Base-by-base conservation (phyloP, 2,797 vertebrate genomes). In the Sphenodon punctatus region DNA sequence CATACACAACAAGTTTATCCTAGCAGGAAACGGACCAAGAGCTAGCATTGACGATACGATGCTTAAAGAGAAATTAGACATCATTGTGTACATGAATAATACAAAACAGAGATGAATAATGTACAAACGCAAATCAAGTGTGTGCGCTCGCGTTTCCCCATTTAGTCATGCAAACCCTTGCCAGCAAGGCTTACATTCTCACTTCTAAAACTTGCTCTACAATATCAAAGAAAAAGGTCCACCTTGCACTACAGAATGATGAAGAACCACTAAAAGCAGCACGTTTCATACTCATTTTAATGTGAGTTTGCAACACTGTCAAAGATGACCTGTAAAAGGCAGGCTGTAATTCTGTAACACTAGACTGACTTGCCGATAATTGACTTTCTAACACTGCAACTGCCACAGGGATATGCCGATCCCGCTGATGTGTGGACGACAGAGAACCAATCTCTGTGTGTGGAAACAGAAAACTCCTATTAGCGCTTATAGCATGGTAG, bases 301-400 rank as follows among this genome's bases (percentile, higher is more conserved):
- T 90, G 91, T 84, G 86, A 88, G 89, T 82, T 84, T 84, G 75
- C 68, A 90, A 88, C 76, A 60, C 65, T 2, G 60, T 87, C 88
- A 94, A 93, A 86, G 88, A 87, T 88, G 88, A 93, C 90, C 89
- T 80, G 80, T 80, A 82, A 82, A 89, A 94, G 84, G 78, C 93
- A 92, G 87, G 77, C 74, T 87, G 58, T 92, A 94, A 93, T 90
- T 91, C 88, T 89, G 76, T 78, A 94, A 89, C 71, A 84, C 82
- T 0, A 0, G 88, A 89, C 93, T 91, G 87, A 87, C 81, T 74
- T 71, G 77, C 80, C 85, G 84, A 88, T 93, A 90, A 94, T 85
- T 90, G 92, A 91, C 82, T 92, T 93, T 90, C 72, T 65, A 90
- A 92, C 64, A 85, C 73, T 91, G 89, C n/a, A n/a, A n/a, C n/a